These are phyloP conservation scores for Chloroceryle aenea DNA, from an alignment of 2,113 vertebrate genomes.

Conservation along the genomic window DNA sequence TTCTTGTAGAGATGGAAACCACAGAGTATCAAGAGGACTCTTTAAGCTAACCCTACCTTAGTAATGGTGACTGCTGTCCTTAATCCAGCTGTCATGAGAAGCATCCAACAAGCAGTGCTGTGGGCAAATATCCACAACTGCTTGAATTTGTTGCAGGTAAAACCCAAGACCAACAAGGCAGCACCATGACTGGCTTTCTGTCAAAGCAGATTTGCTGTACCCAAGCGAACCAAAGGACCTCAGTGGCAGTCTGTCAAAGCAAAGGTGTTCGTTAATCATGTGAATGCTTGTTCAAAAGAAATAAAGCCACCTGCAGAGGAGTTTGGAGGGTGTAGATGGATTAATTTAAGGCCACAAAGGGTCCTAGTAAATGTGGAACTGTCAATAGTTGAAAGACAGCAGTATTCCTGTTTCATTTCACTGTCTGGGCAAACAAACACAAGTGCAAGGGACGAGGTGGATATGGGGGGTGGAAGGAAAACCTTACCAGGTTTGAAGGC, in stretches of 20 bases:
- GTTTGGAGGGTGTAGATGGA: not conserved
- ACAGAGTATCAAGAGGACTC: not conserved
- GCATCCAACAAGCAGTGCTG: not conserved
- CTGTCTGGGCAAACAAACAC: not conserved
- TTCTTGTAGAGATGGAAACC: not conserved
- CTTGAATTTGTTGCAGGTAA: not conserved
- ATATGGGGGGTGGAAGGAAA: not conserved
- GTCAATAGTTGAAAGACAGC: rapidly evolving
- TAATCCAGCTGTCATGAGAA: not conserved
- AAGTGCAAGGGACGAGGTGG: not conserved
- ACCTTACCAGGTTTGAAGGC: not conserved
- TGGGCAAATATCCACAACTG: not conserved
- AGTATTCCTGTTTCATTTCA: not conserved
- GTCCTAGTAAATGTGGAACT: not conserved
- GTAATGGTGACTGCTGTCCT: not conserved
- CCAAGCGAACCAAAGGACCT: not conserved
- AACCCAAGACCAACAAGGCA: not conserved
- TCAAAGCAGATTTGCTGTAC: not conserved
- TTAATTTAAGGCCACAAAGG: not conserved
- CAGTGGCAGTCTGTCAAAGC: not conserved
- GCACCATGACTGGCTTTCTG: not conserved
- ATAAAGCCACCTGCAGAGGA: not conserved
- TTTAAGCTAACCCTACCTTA: not conserved
- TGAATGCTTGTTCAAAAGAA: not conserved
- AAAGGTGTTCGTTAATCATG: not conserved